Base-by-base conservation (phyloP, 2,888 invertebrate genomes). In the Drosophila borborema region DNA sequence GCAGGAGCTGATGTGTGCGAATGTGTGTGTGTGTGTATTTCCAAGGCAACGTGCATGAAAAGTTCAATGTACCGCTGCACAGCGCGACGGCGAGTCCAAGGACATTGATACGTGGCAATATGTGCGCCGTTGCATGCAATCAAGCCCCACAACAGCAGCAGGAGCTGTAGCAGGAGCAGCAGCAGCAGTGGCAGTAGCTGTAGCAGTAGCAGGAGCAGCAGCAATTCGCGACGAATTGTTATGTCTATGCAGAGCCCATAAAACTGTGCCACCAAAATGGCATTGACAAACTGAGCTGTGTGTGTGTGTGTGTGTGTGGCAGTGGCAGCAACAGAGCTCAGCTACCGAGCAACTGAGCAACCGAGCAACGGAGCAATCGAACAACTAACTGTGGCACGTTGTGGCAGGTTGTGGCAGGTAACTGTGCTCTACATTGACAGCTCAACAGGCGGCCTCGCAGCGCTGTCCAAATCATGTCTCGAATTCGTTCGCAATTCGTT, bases 31-130 rank as follows among this genome's bases (percentile, higher is more conserved):
- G 45, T 23, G 45, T 45, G 45, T 45, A 77, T 70, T 78, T 86
- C 89, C 86, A 86, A 86, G 86, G 86, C 89, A 81, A 86, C 83
- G 63, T 79, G 72, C 66, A 79, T 72, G 78, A 70, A 63, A 74
- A 78, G 90, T 90, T 90, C 90, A 90, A 90, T 75, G 91, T 77
- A 79, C 89, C 69, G 64, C 48, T 77, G 78, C 72, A 68, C 68
- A 84, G 74, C 77, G 76, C 66, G 72, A 67, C 74, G 77, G 54
- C 81, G 81, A 78, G 85, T 81, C 90, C 91, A 91, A 91, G 88
- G 90, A 90, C 88, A 87, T 85, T 71, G 70, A 80, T 78, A 72
- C 67, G 74, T 63, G 68, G 72, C 69, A 68, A 64, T 34, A 54
- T 20, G 34, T 20, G 53, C 48, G 60, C 40, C 66, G 75, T 67